These are phyloP conservation scores for Eubasilissa splendida DNA, from an alignment of 2,888 invertebrate genomes.

Conservation along the genomic window DNA sequence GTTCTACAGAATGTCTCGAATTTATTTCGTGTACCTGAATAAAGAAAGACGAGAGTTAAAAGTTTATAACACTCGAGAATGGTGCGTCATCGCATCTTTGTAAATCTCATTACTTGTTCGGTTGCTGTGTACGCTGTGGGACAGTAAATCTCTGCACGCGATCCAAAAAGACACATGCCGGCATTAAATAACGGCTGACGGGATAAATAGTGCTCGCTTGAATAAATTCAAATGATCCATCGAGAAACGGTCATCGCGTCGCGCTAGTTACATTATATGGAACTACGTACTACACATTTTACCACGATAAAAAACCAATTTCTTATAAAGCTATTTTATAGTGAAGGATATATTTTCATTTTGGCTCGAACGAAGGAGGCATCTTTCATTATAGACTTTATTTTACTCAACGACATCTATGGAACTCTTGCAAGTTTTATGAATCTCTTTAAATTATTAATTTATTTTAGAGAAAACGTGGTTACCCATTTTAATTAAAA, in stretches of 20 bases:
- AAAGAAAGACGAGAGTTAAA: too few relatives aligned
- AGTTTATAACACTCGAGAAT: neutral
- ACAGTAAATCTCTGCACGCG: slow-evolving; percentile 33
- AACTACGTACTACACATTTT: neutral
- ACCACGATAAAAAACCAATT: slow-evolving; percentile 19
- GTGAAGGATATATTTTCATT: slow-evolving; percentile 6
- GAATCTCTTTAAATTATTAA: too few relatives aligned
- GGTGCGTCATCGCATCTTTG: slow-evolving; percentile 3
- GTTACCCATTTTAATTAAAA: too few relatives aligned
- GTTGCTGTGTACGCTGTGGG: slow-evolving; percentile 1
- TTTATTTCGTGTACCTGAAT: too few relatives aligned
- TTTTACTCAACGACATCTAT: neutral
- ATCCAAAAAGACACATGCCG: slow-evolving; percentile 19
- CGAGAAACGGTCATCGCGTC: slow-evolving; percentile 1
- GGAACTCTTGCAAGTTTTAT: too few relatives aligned
- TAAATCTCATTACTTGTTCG: slow-evolving; percentile 20
- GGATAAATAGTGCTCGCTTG: neutral
- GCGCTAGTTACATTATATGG: neutral
- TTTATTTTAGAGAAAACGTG: too few relatives aligned
- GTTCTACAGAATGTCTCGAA: too few relatives aligned
- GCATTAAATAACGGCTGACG: slow-evolving; percentile 10
- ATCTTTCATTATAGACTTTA: slow-evolving; percentile 16
- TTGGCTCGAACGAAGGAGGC: neutral
- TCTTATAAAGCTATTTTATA: slow-evolving; percentile 22
- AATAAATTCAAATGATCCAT: slow-evolving; percentile 35